These are phyloP conservation scores for Ochropleura leucogaster DNA, from an alignment of 2,888 invertebrate species.

Conservation along the genomic window DNA sequence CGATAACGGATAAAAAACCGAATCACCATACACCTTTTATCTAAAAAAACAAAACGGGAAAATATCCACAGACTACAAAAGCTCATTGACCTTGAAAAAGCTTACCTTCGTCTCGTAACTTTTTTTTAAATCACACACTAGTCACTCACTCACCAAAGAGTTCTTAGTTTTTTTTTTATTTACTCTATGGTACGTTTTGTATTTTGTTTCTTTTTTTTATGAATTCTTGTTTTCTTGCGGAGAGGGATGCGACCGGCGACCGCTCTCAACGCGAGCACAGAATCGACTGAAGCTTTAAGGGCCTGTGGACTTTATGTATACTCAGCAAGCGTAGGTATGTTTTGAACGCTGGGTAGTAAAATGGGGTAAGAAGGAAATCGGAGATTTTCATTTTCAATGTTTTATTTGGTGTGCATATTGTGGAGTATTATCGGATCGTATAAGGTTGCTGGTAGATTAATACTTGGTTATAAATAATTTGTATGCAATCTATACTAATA, in stretches of 20 bases:
- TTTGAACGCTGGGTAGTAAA: constrained; percentile 19
- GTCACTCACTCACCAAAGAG: constrained; percentile 40
- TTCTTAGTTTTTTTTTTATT: constrained; percentile 15
- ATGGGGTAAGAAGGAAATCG: constrained; percentile 21
- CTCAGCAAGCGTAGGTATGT: constrained; percentile 53
- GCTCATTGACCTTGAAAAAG: constrained; percentile 42
- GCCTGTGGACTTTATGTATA: constrained; percentile 56
- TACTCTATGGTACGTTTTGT: constrained; percentile 20
- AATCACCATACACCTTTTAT: constrained; percentile 26
- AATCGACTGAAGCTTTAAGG: constrained; percentile 69
- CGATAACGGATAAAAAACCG: not conserved
- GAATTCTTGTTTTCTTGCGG: constrained; percentile 3
- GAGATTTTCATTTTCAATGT: not conserved
- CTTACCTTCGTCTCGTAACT: constrained; percentile 46
- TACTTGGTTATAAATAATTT: too few species aligned
- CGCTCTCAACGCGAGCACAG: constrained; percentile 44
- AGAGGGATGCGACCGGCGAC: constrained; percentile 58
- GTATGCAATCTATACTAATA: too few species aligned
- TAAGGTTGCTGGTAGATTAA: too few species aligned
- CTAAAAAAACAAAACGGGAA: constrained; percentile 36
- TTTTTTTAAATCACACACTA: constrained; percentile 21
- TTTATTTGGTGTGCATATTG: not conserved
- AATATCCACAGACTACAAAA: constrained; percentile 34
- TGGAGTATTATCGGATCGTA: not conserved
- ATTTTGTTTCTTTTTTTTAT: constrained; percentile 23